Base-by-base conservation (phyloP, 2,797 vertebrate genomes). In the Sebastes trivittatus region DNA sequence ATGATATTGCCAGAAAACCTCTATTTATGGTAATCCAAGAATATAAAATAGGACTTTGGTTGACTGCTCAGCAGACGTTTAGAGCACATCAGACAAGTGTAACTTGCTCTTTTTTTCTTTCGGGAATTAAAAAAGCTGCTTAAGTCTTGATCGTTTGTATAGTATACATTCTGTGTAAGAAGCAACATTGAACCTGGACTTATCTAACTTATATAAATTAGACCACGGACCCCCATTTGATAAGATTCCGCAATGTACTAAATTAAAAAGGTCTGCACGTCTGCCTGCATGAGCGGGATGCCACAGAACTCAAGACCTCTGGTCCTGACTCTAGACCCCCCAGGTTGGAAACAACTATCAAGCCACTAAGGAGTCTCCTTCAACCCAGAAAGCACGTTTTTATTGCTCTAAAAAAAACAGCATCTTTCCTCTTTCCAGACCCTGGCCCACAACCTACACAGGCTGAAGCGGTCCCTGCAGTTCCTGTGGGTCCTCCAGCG, bases 391-490 rank as follows among this genome's bases (percentile, higher is more conserved):
- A 46, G 8, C 1, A 0, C 0, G 6, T 65, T 7, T 59, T 46
- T 36, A 27, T 63, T 18, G 0, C n/a, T 75, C 81, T 85, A 32
- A 85, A 70, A 70, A 70, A 75, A 36, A 10, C 20, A 1, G 4
- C n/a, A 3, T 68, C 16, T 65, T 14, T 14, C 32, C 55, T 71
- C 23, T 67, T 92, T 65, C 18, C 94, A 99, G 98, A 98, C 87
- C 95, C 97, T 0, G 95, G 95, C 2, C 96, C 96, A 0, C 91
- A 88, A 0, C 88, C 95, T 69, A 82, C 96, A 0, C 96, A 97
- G 36, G 89, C 95, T 3, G 98, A 99, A 14, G 97, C 95, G 42
- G 92, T 97, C 20, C 95, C 97, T 20, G 94, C 96, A 0, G 96
- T 92, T 9, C 96, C 97, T 0, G 94, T 95, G 34, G 95, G 96